A percentile compares a stretch with the other conserved stretches of the same genome.
These are phyloP conservation scores for Sinocyclocheilus rhinocerous DNA, from an alignment of 2,113 vertebrate species.

Conservation along the genomic window DNA sequence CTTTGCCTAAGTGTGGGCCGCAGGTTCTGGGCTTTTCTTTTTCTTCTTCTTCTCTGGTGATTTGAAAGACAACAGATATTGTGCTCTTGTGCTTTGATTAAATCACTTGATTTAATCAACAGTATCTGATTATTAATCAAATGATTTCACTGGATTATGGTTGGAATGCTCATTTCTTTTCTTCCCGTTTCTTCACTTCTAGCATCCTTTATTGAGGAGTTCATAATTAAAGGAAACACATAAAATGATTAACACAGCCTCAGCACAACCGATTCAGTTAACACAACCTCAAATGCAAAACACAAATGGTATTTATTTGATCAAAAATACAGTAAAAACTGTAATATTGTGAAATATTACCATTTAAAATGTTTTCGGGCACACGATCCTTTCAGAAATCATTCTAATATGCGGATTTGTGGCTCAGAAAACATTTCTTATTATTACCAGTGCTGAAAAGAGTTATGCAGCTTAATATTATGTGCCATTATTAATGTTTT, in stretches of 20 bases:
- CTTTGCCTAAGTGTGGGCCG: background rate
- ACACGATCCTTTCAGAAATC: too few species aligned
- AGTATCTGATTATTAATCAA: background rate
- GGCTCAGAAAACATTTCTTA: background rate
- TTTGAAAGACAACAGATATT: conserved; percentile 1
- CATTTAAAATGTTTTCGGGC: background rate
- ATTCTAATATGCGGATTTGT: too few species aligned
- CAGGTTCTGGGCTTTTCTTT: background rate
- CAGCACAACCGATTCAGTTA: background rate
- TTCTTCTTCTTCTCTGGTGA: conserved; percentile 18
- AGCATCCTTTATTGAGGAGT: background rate
- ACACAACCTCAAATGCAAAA: background rate
- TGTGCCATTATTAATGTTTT: too few species aligned
- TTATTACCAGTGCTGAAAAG: background rate
- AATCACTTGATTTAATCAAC: conserved; percentile 5
- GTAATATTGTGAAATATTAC: too few species aligned
- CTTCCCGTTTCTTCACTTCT: background rate
- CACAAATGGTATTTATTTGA: background rate
- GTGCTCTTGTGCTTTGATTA: background rate
- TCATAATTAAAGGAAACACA: background rate
- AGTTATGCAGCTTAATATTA: too few species aligned
- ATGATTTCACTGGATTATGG: background rate
- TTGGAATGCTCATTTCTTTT: background rate
- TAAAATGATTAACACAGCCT: background rate
- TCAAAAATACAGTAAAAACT: background rate